Evolutionary conservation across 2,113 vertebrate species (phyloP).

Genomic region (Pristiophorus japonicus): DNA sequence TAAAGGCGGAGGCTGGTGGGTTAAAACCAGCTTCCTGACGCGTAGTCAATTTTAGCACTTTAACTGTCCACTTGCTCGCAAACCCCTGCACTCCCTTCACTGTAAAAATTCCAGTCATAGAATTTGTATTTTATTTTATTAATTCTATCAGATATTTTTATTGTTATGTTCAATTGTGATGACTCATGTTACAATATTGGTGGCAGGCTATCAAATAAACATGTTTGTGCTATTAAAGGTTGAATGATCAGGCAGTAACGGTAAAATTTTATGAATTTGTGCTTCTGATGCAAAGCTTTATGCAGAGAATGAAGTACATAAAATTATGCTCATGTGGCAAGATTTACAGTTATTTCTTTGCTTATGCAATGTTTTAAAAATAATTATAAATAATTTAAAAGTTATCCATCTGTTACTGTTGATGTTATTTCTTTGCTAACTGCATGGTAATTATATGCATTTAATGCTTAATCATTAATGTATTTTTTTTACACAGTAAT

Average conservation of each 20-base stretch:
- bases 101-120: too few relatives aligned
- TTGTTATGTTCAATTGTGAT: background rate
- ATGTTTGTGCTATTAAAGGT: background rate
- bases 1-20: too few relatives aligned
- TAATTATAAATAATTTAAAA: background rate
- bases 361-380: background rate
- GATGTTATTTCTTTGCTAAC: background rate
- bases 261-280: background rate
- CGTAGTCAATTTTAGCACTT: too few relatives aligned
- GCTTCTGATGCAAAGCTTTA: background rate
- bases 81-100: too few relatives aligned
- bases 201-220: background rate
- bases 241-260: background rate
- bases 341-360: background rate
- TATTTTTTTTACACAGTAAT: background rate
- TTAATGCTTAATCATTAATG: background rate
- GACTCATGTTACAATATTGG: background rate
- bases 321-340: background rate
- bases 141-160: background rate
- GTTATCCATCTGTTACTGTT: background rate
- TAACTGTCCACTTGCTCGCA: too few relatives aligned
- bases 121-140: background rate
- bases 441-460: background rate
- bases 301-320: background rate
- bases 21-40: too few relatives aligned